phyloP scores from a whole-genome alignment of 2,888 invertebrate genomes.

The Drosophila mulleri region DNA sequence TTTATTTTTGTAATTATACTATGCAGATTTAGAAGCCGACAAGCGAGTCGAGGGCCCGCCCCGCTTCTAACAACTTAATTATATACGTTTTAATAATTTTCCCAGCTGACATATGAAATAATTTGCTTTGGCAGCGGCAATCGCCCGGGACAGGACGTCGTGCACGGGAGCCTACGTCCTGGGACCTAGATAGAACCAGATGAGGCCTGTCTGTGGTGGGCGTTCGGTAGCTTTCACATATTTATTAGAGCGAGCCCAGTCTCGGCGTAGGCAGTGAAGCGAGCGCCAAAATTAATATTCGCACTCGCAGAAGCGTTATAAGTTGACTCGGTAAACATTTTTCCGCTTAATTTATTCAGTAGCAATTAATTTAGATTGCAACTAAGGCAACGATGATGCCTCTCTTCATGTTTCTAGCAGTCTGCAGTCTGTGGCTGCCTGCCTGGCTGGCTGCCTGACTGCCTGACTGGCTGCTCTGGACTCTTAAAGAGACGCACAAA shows the following conservation, averaged over 20 bases:
- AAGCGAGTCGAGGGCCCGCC: constrained; percentile 25
- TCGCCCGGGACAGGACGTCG: constrained; percentile 26
- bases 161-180: constrained; percentile 18
- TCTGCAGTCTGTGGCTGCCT: background rate
- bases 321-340: constrained; percentile 76
- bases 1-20: constrained; percentile 71
- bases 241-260: constrained; percentile 53
- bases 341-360: constrained; percentile 79
- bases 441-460: background rate
- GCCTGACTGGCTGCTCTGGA: background rate
- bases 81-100: constrained; percentile 69
- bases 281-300: constrained; percentile 72
- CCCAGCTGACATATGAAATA: constrained; percentile 73
- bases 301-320: constrained; percentile 74
- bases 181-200: constrained; percentile 29
- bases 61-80: constrained; percentile 57
- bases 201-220: constrained; percentile 17
- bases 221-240: constrained; percentile 39
- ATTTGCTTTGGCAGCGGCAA: constrained; percentile 61
- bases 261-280: constrained; percentile 21
- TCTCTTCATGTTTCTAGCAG: background rate
- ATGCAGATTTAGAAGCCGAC: constrained; percentile 43
- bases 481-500: constrained; percentile 36
- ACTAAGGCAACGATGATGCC: constrained; percentile 64
- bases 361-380: constrained; percentile 80